Conservation (phyloP, 1,140 invertebrate species). For the Aphelinus certus region DNA sequence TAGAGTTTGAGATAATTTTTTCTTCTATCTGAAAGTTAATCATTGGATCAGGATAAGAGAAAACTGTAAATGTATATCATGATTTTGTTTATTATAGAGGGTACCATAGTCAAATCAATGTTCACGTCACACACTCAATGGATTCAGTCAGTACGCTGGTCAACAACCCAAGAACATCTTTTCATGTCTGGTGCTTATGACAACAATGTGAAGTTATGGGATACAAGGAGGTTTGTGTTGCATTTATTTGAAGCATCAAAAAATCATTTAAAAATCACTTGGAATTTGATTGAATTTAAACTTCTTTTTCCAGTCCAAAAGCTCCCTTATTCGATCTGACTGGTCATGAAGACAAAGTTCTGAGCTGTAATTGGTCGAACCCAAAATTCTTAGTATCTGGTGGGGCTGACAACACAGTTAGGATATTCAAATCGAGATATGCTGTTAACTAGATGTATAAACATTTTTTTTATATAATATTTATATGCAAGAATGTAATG, state of each 20-base stretch:
- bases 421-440: slow-evolving; percentile 82
- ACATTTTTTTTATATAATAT: slow-evolving; percentile 25
- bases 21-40: too few species aligned
- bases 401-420: slow-evolving; percentile 91
- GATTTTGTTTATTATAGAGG: slow-evolving; percentile 70
- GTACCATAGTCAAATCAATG: slow-evolving; percentile 84
- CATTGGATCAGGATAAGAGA: too few species aligned
- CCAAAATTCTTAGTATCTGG: slow-evolving; percentile 88
- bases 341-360: slow-evolving; percentile 94
- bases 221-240: slow-evolving; percentile 81
- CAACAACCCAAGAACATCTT: slow-evolving; percentile 80
- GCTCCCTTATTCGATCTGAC: slow-evolving; percentile 91
- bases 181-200: slow-evolving; percentile 96
- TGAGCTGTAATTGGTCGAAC: slow-evolving; percentile 94
- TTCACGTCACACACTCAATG: slow-evolving; percentile 92
- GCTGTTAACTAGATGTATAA: slow-evolving; percentile 40
- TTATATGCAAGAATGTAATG: not conserved
- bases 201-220: slow-evolving; percentile 93
- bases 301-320: slow-evolving; percentile 77
- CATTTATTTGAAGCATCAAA: not conserved
- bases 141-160: slow-evolving; percentile 93
- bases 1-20: not conserved
- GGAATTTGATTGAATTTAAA: not conserved
- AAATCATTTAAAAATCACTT: not conserved
- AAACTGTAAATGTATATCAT: too few species aligned